These are phyloP conservation scores for Lampris megalopsis DNA, from an alignment of 2,113 vertebrate genomes.

Conservation along the genomic window DNA sequence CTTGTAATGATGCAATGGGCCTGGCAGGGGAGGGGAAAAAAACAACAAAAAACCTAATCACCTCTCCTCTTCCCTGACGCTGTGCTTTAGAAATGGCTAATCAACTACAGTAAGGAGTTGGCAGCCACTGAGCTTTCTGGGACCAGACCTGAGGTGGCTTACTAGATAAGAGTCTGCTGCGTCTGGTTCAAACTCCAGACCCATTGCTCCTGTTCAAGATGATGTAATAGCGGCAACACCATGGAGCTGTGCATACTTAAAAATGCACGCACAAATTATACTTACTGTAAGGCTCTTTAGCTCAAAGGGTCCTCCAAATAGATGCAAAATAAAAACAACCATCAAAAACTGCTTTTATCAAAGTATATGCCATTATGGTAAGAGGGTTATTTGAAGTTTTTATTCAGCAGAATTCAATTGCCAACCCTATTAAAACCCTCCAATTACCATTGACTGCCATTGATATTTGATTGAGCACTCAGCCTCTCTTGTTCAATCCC, in stretches of 20 bases:
- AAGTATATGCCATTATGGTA: conserved; percentile 21
- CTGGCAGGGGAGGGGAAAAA: conserved; percentile 11
- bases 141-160: conserved; percentile 30
- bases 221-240: no score
- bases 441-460: conserved; percentile 39
- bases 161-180: conserved; percentile 22
- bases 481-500: conserved; percentile 43
- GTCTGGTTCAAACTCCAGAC: conserved; percentile 33
- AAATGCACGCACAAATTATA: no score
- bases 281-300: no score
- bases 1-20: no score
- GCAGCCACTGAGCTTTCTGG: conserved; percentile 20
- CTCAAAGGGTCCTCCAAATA: conserved; percentile 10
- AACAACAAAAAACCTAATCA: conserved; percentile 11
- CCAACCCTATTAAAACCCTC: conserved; percentile 18
- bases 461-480: conserved; percentile 56
- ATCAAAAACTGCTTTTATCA: not conserved
- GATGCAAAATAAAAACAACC: not conserved
- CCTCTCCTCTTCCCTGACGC: conserved; percentile 1
- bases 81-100: conserved; percentile 37
- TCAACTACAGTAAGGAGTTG: conserved; percentile 32
- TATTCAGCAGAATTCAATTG: conserved; percentile 53
- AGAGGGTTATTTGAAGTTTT: conserved; percentile 27
- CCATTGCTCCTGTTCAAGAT: conserved; percentile 6
- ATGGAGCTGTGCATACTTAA: not conserved